A percentile compares a stretch with the other conserved stretches of the same genome.
These are phyloP conservation scores for Lepidurus packardi DNA, from an alignment of 1,140 invertebrate species.

Conservation along the genomic window DNA sequence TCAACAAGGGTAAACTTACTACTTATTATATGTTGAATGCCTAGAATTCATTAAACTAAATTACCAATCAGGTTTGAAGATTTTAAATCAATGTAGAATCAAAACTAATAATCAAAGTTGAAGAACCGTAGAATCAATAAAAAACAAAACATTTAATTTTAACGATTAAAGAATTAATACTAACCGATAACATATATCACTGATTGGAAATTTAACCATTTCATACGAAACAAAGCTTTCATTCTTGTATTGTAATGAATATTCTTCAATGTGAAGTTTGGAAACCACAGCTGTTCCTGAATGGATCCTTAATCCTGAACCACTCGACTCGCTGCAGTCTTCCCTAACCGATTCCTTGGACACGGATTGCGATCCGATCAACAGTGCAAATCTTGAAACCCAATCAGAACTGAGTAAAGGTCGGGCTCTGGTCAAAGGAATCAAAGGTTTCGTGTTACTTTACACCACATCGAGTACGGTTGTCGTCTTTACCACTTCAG, in stretches of 20 bases:
- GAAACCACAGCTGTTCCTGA: slow-evolving; percentile 6
- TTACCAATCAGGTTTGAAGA: too few relatives aligned
- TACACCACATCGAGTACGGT: background rate
- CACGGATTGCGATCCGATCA: background rate
- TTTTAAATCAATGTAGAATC: too few relatives aligned
- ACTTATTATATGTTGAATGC: background rate
- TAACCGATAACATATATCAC: too few relatives aligned
- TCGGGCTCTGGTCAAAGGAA: background rate
- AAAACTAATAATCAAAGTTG: too few relatives aligned
- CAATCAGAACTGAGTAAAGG: background rate
- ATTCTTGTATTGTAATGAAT: background rate
- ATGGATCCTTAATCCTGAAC: background rate
- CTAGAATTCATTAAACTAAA: too few relatives aligned
- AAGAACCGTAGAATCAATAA: too few relatives aligned
- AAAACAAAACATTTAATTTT: too few relatives aligned
- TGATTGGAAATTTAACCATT: too few relatives aligned
- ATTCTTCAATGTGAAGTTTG: background rate
- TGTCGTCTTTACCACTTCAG: background rate
- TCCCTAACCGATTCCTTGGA: background rate
- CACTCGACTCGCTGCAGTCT: background rate
- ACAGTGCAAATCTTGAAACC: background rate
- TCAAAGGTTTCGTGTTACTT: slow-evolving; percentile 18
- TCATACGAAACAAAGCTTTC: background rate
- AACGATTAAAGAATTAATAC: too few relatives aligned
- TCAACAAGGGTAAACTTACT: background rate